Percentiles rank a stretch among this genome's conserved stretches.
Conservation (phyloP, 2,113 vertebrate genomes). For the Poeciliopsis turrubarensis region DNA sequence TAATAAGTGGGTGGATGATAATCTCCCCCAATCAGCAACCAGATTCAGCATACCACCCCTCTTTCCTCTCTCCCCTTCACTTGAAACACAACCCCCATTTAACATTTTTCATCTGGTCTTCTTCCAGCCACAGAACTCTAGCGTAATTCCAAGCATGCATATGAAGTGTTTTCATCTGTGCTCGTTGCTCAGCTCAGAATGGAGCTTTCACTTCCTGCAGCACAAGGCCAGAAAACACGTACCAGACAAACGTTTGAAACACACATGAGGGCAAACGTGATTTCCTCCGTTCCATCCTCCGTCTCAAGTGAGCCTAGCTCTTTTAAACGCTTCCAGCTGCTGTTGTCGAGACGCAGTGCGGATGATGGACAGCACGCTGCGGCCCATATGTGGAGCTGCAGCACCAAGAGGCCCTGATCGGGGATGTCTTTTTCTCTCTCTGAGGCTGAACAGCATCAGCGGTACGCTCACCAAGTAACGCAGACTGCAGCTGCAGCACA, state of each 20-base stretch:
- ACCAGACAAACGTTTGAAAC: not conserved
- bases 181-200: constrained; percentile 8
- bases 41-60: constrained; percentile 34
- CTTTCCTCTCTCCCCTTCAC: not conserved
- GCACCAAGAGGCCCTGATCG: constrained; percentile 22
- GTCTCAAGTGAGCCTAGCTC: constrained; percentile 6
- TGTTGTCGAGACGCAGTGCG: constrained; percentile 13
- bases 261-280: not conserved
- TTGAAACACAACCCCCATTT: constrained; percentile 25
- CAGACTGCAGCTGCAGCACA: not conserved
- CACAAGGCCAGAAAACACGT: constrained; percentile 22
- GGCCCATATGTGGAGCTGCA: constrained; percentile 49
- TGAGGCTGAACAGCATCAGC: not conserved
- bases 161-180: constrained; percentile 14
- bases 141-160: constrained; percentile 17
- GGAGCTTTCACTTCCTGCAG: constrained; percentile 40
- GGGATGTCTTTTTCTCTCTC: not conserved
- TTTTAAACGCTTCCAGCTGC: constrained; percentile 60
- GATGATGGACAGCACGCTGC: not conserved
- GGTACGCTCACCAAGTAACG: no score
- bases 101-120: constrained; percentile 48
- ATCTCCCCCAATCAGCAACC: constrained; percentile 58
- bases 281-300: not conserved
- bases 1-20: constrained; percentile 34
- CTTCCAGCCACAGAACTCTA: constrained; percentile 5